Evolutionary conservation across 2,113 vertebrate species (phyloP).

Genomic region (Progne subis): DNA sequence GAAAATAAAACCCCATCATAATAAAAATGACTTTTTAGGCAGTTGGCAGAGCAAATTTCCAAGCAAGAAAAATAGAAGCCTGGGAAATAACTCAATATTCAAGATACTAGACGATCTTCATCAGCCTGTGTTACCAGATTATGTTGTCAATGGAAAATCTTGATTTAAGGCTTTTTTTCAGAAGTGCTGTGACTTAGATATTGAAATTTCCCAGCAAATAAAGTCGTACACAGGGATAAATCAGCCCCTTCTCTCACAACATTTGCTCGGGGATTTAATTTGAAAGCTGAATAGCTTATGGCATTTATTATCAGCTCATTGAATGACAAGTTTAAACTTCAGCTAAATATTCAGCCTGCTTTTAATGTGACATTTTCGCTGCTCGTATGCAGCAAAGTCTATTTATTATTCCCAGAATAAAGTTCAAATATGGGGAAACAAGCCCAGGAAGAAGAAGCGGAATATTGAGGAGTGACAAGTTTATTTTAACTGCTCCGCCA

Average conservation of each 20-base stretch:
- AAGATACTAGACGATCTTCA: neutral
- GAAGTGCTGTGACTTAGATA: neutral
- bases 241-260: neutral
- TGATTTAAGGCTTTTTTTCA: neutral
- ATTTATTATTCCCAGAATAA: slow-evolving; percentile 5
- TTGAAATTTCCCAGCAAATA: slow-evolving; percentile 11
- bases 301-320: slow-evolving; percentile 20
- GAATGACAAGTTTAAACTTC: slow-evolving; percentile 30
- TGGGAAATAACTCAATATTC: slow-evolving; percentile 34
- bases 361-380: neutral
- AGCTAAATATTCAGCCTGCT: slow-evolving; percentile 8
- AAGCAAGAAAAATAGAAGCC: neutral
- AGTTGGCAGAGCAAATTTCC: neutral
- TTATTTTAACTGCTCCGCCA: neutral
- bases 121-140: neutral
- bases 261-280: slow-evolving; percentile 42
- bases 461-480: neutral
- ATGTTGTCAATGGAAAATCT: slow-evolving; percentile 10
- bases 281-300: neutral
- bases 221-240: neutral
- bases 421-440: neutral
- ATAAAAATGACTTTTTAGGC: neutral
- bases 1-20: neutral
- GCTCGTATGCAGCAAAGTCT: neutral
- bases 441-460: neutral